phyloP scores from a whole-genome alignment of 2,113 vertebrate genomes.

The Perognathus longimembris region DNA sequence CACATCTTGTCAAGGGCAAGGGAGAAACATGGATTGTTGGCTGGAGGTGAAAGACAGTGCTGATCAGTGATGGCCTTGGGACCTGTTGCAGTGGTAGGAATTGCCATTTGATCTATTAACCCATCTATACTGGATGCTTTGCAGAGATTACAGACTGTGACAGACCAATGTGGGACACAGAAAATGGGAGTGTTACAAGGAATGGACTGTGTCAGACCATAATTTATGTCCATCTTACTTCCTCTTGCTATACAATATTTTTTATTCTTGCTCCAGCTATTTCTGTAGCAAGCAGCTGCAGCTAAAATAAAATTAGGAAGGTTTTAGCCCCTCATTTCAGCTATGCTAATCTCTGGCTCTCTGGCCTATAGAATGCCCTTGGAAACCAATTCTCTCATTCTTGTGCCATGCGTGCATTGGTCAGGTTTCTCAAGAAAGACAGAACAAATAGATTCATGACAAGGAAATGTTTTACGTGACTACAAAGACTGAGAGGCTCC shows the following conservation, averaged over 20 bases:
- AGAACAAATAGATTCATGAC: neutral
- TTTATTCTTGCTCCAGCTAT: neutral
- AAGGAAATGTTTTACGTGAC: neutral
- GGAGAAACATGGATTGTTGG: neutral
- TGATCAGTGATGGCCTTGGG: neutral
- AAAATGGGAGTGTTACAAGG: neutral
- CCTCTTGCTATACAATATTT: neutral
- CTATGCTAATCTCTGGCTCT: neutral
- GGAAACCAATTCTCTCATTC: neutral
- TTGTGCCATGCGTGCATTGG: neutral
- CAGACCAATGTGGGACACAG: neutral
- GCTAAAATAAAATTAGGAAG: too few relatives aligned
- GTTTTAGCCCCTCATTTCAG: neutral
- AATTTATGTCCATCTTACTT: neutral
- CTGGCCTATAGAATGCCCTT: neutral
- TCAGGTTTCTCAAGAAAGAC: neutral
- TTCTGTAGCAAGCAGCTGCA: neutral
- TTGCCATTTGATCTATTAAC: neutral
- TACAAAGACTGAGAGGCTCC: neutral
- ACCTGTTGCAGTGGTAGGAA: neutral
- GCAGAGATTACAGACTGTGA: neutral
- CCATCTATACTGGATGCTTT: neutral
- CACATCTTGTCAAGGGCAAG: neutral
- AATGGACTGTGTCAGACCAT: neutral
- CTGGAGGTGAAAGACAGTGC: neutral